Evolutionary conservation across 2,797 vertebrate species (phyloP), one percentile per base, ranked within the genome.

Genomic region (Fratercula arctica): DNA sequence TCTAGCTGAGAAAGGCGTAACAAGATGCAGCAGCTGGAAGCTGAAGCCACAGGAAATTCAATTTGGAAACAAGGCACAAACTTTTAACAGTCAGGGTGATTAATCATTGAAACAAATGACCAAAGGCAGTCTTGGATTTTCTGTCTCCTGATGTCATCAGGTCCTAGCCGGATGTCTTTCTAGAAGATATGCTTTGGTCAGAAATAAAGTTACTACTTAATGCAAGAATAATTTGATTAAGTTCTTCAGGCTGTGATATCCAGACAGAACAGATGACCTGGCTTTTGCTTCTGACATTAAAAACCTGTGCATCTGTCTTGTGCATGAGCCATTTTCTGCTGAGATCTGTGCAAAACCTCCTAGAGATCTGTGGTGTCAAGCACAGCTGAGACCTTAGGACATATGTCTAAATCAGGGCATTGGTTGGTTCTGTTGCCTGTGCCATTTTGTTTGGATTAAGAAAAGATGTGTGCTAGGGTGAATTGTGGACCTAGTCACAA

Each of bases 11-110:
- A 92, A 93, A 61, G 29, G 57, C 41, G 43, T 91, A 87, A 90
- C 70, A 82, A 96, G 77, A 94, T 92, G 60, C 70, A 96, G 88
- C 78, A 82, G 63, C 77, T 93, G 89, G 85, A 90, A 94, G 50
- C 74, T 88, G 77, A 93, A 95, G 86, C 68, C 15, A 10, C 45
- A 89, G 75, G 37, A 96, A 95, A 94, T 96, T 93, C 28, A 89
- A 92, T 96, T 96, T 94, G 84, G 74, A 95, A 93, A 77, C 53
- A 90, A 78, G 57, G 31, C 59, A 86, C 66, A 93, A 90, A 95
- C 61, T 84, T 93, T 11, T 3, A 80, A 50, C 29, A 51, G 68
- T 82, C 56, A 80, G 81, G 14, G 33, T 95, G 81, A 95, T 95
- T 85, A 89, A 94, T 94, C 75, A 89, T 54, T 93, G 66, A 74